A percentile compares a stretch with the other conserved stretches of the same genome.
phyloP scores from a whole-genome alignment of 2,113 vertebrate species.

The Dolichotis patagonum region DNA sequence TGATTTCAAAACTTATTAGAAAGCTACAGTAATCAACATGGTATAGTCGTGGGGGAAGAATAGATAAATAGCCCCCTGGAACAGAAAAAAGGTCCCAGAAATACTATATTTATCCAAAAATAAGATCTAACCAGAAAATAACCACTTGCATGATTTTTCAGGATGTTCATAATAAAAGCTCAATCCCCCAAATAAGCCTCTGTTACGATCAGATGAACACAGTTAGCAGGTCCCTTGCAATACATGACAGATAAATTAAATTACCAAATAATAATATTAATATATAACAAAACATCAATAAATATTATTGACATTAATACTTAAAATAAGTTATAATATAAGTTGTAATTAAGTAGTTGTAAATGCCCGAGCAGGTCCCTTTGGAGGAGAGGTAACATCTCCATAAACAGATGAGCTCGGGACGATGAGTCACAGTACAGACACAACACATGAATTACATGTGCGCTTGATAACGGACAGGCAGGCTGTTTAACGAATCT shows the following conservation, averaged over 20 bases:
- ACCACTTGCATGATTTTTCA: not conserved
- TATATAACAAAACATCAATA: not conserved
- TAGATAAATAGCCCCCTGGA: not conserved
- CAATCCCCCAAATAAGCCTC: not conserved
- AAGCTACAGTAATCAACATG: not conserved
- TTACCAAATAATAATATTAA: not conserved
- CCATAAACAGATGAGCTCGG: not conserved
- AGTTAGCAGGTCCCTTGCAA: not conserved
- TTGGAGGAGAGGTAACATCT: not conserved
- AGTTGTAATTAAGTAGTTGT: not conserved
- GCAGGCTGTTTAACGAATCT: not conserved
- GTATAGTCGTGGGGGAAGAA: not conserved
- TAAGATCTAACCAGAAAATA: not conserved
- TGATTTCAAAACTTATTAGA: not conserved
- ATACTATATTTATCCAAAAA: not conserved
- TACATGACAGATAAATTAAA: not conserved
- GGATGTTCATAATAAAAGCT: not conserved
- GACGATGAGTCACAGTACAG: not conserved
- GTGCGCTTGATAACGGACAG: not conserved
- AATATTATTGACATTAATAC: not conserved
- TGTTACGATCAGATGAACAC: not conserved
- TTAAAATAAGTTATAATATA: not conserved
- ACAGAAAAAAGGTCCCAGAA: not conserved
- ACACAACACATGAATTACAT: not conserved
- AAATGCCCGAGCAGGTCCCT: not conserved